Conservation (phyloP, 2,888 invertebrate genomes). For the Scaptomyza polygonia region DNA sequence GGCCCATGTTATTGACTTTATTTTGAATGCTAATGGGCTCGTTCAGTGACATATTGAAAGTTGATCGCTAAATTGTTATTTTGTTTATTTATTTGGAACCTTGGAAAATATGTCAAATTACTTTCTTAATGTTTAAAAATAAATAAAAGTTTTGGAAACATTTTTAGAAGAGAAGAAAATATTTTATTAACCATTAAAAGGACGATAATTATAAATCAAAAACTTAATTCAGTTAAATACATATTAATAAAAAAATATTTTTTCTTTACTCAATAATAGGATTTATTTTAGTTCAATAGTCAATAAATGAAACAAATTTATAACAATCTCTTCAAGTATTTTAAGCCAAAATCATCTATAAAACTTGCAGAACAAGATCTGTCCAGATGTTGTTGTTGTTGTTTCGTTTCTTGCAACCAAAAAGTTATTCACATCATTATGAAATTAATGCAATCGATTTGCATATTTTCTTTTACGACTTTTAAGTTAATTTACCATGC, state of each 20-base stretch:
- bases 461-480: constrained; percentile 78
- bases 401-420: constrained; percentile 25
- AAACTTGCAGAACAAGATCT: not conserved
- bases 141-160: no score
- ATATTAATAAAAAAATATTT: no score
- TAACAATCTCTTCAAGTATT: not conserved
- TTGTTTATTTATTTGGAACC: not conserved
- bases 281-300: no score
- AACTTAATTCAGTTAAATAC: no score
- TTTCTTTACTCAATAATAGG: no score
- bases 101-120: not conserved
- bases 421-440: constrained; percentile 76
- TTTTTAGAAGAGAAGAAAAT: no score
- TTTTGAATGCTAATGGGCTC: constrained; percentile 74
- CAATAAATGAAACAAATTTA: not conserved
- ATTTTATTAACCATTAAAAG: no score
- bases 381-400: constrained; percentile 7
- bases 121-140: no score
- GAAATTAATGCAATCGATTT: constrained; percentile 78
- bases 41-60: constrained; percentile 51
- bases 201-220: no score
- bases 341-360: not conserved
- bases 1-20: constrained; percentile 68
- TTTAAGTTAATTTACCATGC: constrained; percentile 73
- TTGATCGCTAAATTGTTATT: constrained; percentile 22